These are phyloP conservation scores for Anastrepha ludens DNA, from an alignment of 1,140 invertebrate genomes.

Conservation along the genomic window DNA sequence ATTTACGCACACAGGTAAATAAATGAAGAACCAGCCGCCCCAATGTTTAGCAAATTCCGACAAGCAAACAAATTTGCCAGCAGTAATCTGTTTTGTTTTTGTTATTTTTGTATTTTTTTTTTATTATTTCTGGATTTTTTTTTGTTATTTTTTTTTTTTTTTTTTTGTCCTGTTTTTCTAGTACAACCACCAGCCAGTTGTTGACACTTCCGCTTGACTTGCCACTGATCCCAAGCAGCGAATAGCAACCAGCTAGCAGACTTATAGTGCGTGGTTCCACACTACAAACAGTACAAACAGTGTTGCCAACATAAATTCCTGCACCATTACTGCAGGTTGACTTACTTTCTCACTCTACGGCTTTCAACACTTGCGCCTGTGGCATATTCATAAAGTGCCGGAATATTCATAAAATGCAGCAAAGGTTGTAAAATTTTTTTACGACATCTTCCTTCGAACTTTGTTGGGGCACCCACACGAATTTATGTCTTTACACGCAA, in stretches of 20 bases:
- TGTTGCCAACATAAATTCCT: not conserved
- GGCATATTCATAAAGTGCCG: not conserved
- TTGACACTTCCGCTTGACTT: conserved; percentile 33
- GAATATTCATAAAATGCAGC: conserved; percentile 53
- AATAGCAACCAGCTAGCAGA: not conserved
- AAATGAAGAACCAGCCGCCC: not conserved
- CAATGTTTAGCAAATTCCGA: too few species aligned
- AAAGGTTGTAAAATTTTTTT: conserved; percentile 54
- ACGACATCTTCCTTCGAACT: conserved; percentile 41
- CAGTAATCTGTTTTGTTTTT: too few species aligned
- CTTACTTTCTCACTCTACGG: not conserved
- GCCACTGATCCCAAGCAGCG: not conserved
- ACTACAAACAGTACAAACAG: not conserved
- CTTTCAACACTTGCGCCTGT: not conserved
- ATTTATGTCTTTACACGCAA: not conserved
- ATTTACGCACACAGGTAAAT: not conserved
- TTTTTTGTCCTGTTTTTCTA: not conserved
- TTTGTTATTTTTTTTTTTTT: too few species aligned
- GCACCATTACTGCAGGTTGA: conserved; percentile 5
- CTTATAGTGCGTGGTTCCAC: too few species aligned
- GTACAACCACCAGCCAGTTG: not conserved
- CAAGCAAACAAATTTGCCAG: too few species aligned
- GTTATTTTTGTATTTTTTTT: too few species aligned
- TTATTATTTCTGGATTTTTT: too few species aligned
- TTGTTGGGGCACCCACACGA: not conserved